A percentile compares a stretch with the other conserved stretches of the same genome.
phyloP scores from a whole-genome alignment of 2,113 vertebrate genomes.

The Plectropomus leopardus region DNA sequence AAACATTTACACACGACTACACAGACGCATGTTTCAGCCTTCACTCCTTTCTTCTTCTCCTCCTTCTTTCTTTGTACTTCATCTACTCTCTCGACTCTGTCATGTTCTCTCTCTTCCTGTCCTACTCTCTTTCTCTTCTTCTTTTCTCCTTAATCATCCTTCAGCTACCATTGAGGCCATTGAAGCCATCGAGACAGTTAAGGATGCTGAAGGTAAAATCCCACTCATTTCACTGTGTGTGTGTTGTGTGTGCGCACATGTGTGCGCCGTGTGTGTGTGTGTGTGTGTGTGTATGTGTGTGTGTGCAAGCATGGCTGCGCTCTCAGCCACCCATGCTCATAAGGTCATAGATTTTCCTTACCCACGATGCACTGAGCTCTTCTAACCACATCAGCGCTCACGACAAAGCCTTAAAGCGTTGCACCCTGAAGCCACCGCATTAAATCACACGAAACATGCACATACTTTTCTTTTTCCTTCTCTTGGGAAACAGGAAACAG shows the following conservation, averaged over 20 bases:
- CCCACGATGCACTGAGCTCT: conserved; percentile 72
- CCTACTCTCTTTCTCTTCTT: conserved; percentile 43
- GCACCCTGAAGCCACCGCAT: conserved; percentile 48
- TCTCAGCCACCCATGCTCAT: conserved; percentile 73
- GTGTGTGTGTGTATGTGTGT: conserved; percentile 22
- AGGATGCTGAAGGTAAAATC: conserved; percentile 85
- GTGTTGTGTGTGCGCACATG: neutral
- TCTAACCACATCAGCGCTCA: conserved; percentile 64
- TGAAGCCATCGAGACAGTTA: conserved; percentile 87
- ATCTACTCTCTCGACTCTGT: conserved; percentile 57
- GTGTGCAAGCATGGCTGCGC: conserved; percentile 67
- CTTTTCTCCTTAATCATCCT: conserved; percentile 71
- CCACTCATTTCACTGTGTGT: conserved; percentile 71
- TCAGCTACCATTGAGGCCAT: conserved; percentile 87
- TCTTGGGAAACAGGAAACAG: conserved; percentile 22
- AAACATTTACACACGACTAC: conserved; percentile 31
- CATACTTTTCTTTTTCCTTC: conserved; percentile 33
- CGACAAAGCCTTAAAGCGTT: conserved; percentile 37
- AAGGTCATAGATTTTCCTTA: conserved; percentile 69
- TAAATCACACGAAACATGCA: conserved; percentile 39
- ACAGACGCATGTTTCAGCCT: conserved; percentile 83
- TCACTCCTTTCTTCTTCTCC: conserved; percentile 62
- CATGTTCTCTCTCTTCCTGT: conserved; percentile 54
- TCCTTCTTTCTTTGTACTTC: conserved; percentile 57
- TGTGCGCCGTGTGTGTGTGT: neutral